A percentile compares a stretch with the other conserved stretches of the same genome.
These are phyloP conservation scores for Amblyopsis hoosieri DNA, from an alignment of 2,797 vertebrate genomes.

Conservation along the genomic window DNA sequence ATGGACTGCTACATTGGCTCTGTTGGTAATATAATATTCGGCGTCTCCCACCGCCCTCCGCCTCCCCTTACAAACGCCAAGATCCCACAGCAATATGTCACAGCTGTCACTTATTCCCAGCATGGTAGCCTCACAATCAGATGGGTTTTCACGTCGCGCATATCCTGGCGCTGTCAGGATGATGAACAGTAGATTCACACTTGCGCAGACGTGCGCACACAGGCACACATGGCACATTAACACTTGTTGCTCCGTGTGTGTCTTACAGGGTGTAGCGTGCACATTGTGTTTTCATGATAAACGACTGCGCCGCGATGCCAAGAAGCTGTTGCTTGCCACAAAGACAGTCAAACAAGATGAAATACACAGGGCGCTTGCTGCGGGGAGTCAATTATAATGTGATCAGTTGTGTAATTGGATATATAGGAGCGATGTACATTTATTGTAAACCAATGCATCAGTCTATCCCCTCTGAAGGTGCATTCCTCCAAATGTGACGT, in stretches of 20 bases:
- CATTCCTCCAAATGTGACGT: too few species aligned
- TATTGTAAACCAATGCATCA: too few species aligned
- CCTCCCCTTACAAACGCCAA: conserved; percentile 22
- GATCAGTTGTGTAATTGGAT: too few species aligned
- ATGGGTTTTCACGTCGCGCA: conserved; percentile 59
- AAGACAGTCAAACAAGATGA: too few species aligned
- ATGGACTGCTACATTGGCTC: conserved; percentile 69
- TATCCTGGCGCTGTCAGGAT: conserved; percentile 53
- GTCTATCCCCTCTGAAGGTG: too few species aligned
- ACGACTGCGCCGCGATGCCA: too few species aligned
- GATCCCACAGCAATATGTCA: conserved; percentile 78
- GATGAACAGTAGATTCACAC: conserved; percentile 55
- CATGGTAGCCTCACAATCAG: conserved; percentile 62
- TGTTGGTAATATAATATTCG: conserved; percentile 72
- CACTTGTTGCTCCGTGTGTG: conserved; percentile 28
- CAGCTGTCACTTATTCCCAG: conserved; percentile 77
- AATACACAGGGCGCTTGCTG: too few species aligned
- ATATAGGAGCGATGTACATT: too few species aligned
- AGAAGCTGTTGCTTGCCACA: too few species aligned
- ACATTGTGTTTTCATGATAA: conserved; percentile 16
- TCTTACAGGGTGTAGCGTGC: not conserved
- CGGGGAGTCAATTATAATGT: too few species aligned
- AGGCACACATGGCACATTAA: conserved; percentile 34
- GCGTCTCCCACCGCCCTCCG: conserved; percentile 38
- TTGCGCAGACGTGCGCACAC: conserved; percentile 13